Conservation (phyloP, 2,113 vertebrate genomes). For the Paramisgurnus dabryanus region DNA sequence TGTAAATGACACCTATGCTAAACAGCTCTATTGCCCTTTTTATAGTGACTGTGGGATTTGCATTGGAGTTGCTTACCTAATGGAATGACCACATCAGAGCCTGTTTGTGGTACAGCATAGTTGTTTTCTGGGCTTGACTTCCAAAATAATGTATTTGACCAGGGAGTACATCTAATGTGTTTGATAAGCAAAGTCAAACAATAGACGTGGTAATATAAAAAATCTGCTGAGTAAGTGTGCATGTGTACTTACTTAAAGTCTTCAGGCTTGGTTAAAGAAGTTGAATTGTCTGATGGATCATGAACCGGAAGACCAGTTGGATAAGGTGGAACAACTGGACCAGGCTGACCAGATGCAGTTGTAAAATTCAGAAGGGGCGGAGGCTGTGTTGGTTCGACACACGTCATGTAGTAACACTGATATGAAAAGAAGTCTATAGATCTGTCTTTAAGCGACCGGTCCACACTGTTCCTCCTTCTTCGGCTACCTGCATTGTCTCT, state of each 20-base stretch:
- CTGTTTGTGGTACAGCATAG: slow-evolving; percentile 72
- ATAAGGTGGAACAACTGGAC: slow-evolving; percentile 35
- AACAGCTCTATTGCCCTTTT: too few relatives aligned
- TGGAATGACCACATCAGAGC: slow-evolving; percentile 78
- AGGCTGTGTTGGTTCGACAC: slow-evolving; percentile 57
- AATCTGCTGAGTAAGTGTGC: neutral
- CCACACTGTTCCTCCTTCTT: slow-evolving; percentile 65
- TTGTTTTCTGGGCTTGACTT: slow-evolving; percentile 77
- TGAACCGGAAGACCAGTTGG: slow-evolving; percentile 53
- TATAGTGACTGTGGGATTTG: neutral
- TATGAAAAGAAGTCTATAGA: slow-evolving; percentile 69
- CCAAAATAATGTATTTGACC: slow-evolving; percentile 85
- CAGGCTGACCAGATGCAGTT: too few relatives aligned
- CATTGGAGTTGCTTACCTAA: slow-evolving; percentile 68
- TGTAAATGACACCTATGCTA: too few relatives aligned
- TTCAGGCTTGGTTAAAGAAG: slow-evolving; percentile 30
- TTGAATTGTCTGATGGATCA: slow-evolving; percentile 43
- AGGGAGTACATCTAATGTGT: slow-evolving; percentile 66
- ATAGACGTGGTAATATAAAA: neutral
- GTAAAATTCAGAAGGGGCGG: too few relatives aligned
- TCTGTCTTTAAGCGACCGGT: slow-evolving; percentile 70
- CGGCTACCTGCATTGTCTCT: slow-evolving; percentile 59
- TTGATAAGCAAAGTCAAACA: neutral
- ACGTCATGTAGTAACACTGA: slow-evolving; percentile 75
- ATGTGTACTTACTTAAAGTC: slow-evolving; percentile 67